Evolutionary conservation across 2,113 vertebrate genomes (phyloP), one percentile per base, ranked within the genome.

Genomic region (Hippoglossus stenolepis): DNA sequence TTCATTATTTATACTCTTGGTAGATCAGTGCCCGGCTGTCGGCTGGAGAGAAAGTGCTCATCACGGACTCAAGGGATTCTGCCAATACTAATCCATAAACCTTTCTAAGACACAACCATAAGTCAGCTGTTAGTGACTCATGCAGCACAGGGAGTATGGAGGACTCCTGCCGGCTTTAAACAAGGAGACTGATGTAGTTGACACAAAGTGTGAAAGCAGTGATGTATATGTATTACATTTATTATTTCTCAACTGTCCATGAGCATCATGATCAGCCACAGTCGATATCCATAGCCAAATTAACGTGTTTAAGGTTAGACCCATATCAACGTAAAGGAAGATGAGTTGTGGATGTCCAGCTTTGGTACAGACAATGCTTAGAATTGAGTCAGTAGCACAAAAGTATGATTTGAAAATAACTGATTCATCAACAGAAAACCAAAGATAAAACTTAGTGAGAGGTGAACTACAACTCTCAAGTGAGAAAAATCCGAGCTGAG

Each of bases 11-110:
- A 87, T 75, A 45, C 61, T 51, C 20, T 6, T 45, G 60, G 64
- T 70, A 75, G 79, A 79, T 79, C 64, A 67, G 61, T 26, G 7
- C 20, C 40, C 43, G 65, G 79, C 53, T 70, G 76, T 77, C 57
- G 9, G 63, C 69, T 38, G 18, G 65, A 68, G 78, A 73, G 83
- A 77, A 71, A 87, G 79, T 58, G 57, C 49, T 84, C 75, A 86
- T 87, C 78, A 61, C 11, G 18, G 75, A 73, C 76, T 85, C 65
- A 56, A 69, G 75, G 73, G 75, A 89, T 65, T 79, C 68, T 85
- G 82, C 79, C 84, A 87, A 51, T 84, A 71, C 75, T 73, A 79
- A 89, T 82, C 83, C 77, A 87, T 85, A 86, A 90, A 68, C 63
- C 68, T 77, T 53, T 80, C 51, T 75, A 59, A 84, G 77, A 87